Base-by-base conservation (phyloP, 1,140 invertebrate genomes). In the Platorchestia sp. region DNA sequence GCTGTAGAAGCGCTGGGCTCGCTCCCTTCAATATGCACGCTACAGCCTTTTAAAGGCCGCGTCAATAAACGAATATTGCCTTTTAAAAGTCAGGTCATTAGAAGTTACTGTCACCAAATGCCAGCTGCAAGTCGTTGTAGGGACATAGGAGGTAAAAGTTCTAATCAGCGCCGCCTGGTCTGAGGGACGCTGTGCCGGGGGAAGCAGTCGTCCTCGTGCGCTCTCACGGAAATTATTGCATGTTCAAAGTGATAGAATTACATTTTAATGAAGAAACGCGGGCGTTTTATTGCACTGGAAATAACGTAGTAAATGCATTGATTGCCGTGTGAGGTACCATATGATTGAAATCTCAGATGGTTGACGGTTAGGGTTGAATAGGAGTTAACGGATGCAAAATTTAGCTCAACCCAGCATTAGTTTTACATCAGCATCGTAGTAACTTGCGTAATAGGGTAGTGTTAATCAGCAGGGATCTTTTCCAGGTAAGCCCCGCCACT, bases 31-130 rank as follows among this genome's bases (percentile, higher is more conserved):
- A 75, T 75, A 75, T 75, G 59, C 59, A 75, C 59, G 59, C 59
- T 75, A 36, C 59, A 22, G 59, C 59, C 59, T 75, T 75, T 75
- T 75, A 75, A 75, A 75, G 59, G 59, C 59, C 59, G 59, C 27
- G 7, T 75, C 59, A 75, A 75, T 75, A 75, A 75, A 75, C 59
- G 59, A 75, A 75, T 75, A 75, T 75, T 75, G 59, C 59, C 59
- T 75, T 75, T 75, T 75, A 75, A 75, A 75, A 75, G 59, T 75
- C 59, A 75, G 59, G 59, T 75, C 59, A 75, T 75, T 75, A 75
- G 59, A 75, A 75, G 59, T 75, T 75, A 75, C 10, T 22, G 59
- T 75, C 59, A 75, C 59, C 27, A 75, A 75, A 75, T 75, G 59
- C 59, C 59, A 75, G 36, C 14, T 75, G 59, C 59, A 36, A 75